Evolutionary conservation across 2,797 vertebrate genomes (phyloP).

Genomic region (Micrastur ruficollis): DNA sequence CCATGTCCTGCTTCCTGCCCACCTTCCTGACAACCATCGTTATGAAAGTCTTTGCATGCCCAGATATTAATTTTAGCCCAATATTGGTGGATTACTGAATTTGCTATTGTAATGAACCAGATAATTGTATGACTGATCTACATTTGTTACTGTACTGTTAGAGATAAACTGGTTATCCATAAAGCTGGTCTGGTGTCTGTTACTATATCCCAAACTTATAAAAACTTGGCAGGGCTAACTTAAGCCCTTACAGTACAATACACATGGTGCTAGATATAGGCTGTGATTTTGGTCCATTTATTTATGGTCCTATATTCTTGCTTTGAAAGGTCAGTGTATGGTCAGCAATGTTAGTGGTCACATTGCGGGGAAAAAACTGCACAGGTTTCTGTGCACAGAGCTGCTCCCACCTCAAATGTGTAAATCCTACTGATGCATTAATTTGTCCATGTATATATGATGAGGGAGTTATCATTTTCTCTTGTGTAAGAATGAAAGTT

Average conservation of each 20-base stretch:
- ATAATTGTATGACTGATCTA: not conserved
- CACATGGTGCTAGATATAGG: not conserved
- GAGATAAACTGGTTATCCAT: not conserved
- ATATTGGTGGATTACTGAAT: not conserved
- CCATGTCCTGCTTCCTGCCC: not conserved
- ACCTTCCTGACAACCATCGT: not conserved
- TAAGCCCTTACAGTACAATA: not conserved
- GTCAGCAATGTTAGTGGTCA: not conserved
- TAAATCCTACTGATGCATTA: not conserved
- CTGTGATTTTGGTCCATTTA: not conserved
- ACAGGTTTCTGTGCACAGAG: not conserved
- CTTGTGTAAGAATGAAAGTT: not conserved
- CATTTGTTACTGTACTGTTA: not conserved
- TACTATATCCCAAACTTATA: not conserved
- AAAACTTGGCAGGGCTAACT: not conserved
- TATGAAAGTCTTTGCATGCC: not conserved
- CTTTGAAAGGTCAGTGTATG: not conserved
- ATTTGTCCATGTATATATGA: not conserved
- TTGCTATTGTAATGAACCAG: accelerated
- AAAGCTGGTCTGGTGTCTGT: not conserved
- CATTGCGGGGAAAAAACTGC: accelerated
- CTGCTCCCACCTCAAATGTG: not conserved
- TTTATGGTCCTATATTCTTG: not conserved
- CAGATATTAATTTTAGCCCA: not conserved
- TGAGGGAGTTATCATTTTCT: not conserved